Conservation (phyloP, 2,113 vertebrate species). For the Pollimyrus isidori region DNA sequence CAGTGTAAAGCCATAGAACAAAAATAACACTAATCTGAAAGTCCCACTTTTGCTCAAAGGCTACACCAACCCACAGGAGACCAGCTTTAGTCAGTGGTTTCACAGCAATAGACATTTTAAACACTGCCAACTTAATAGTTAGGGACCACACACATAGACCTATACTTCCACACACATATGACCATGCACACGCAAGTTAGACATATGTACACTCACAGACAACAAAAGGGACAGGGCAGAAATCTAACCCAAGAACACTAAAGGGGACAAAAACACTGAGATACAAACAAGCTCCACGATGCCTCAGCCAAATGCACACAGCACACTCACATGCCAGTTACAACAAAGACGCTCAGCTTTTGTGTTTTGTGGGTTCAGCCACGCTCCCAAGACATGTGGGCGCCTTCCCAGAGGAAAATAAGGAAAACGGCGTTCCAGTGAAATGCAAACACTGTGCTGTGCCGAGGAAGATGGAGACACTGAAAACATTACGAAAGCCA, state of each 20-base stretch:
- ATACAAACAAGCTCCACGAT: neutral
- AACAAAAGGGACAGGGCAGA: neutral
- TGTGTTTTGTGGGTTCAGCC: neutral
- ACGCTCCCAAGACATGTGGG: neutral
- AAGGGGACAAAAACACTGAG: neutral
- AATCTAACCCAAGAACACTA: neutral
- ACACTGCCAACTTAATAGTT: neutral
- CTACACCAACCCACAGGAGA: slow-evolving; percentile 21
- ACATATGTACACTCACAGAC: neutral
- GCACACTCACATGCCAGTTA: neutral
- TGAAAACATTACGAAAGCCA: neutral
- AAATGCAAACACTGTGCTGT: neutral
- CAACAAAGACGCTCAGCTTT: neutral
- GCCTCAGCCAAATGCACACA: neutral
- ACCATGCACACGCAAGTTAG: slow-evolving; percentile 21
- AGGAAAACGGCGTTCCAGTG: neutral
- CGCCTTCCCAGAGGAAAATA: neutral
- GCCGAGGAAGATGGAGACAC: neutral
- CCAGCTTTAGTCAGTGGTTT: slow-evolving; percentile 4
- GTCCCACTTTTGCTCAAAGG: neutral
- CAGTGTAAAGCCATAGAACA: neutral
- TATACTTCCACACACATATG: slow-evolving; percentile 34
- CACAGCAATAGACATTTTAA: slow-evolving; percentile 34
- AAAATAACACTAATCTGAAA: neutral
- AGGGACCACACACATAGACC: slow-evolving; percentile 41